Conservation (phyloP, 2,113 vertebrate genomes). For the Phoenicopterus ruber region DNA sequence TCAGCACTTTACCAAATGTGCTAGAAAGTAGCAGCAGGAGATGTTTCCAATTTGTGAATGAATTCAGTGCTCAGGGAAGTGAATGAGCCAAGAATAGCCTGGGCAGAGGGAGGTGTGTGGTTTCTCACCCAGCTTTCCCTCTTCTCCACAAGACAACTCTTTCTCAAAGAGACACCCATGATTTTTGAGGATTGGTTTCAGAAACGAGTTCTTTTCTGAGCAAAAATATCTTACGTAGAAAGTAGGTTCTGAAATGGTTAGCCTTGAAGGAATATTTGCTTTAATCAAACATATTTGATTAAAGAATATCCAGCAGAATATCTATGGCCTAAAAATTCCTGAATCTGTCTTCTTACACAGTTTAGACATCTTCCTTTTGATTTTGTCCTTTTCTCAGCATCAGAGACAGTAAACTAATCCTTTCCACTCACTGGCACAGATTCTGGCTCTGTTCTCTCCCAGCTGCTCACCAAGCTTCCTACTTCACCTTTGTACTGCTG, state of each 20-base stretch:
- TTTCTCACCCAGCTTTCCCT: neutral
- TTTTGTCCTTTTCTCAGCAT: neutral
- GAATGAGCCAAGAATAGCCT: conserved; percentile 16
- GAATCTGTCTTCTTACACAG: neutral
- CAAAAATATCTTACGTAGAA: neutral
- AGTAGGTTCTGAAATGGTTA: neutral
- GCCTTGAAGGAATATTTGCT: neutral
- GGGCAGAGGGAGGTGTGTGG: neutral
- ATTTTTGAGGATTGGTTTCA: neutral
- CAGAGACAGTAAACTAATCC: neutral
- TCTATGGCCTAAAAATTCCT: neutral
- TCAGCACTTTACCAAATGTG: conserved; percentile 27
- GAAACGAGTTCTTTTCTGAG: neutral
- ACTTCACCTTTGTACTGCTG: neutral
- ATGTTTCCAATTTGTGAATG: conserved; percentile 40
- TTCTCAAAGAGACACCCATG: neutral
- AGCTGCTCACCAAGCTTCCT: neutral
- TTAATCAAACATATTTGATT: neutral
- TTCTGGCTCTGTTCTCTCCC: neutral
- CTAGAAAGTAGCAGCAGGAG: conserved; percentile 20
- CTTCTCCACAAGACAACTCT: neutral
- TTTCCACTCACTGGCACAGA: neutral
- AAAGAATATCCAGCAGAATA: neutral
- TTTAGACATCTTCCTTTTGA: neutral
- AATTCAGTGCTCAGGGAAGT: conserved; percentile 1